These are phyloP conservation scores for Diglossa brunneiventris DNA, from an alignment of 2,113 vertebrate genomes.

Conservation along the genomic window DNA sequence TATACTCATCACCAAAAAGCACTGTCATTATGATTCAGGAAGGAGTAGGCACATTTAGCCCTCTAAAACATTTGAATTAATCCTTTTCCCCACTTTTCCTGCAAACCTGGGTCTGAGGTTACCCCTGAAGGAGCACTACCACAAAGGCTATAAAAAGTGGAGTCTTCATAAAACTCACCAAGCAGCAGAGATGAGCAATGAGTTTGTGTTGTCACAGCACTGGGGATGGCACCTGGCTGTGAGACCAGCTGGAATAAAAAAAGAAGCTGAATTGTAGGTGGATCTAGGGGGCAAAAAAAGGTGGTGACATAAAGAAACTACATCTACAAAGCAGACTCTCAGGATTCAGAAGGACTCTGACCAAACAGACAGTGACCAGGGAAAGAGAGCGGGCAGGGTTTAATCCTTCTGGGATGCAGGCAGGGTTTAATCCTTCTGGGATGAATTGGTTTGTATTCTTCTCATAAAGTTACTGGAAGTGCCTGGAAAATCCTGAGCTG, in stretches of 20 bases:
- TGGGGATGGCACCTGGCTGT: background rate
- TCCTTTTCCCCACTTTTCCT: background rate
- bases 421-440: background rate
- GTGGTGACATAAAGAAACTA: background rate
- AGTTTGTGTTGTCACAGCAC: background rate
- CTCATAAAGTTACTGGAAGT: background rate
- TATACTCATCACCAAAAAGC: background rate
- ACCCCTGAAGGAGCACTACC: background rate
- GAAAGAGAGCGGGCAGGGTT: background rate
- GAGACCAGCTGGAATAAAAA: background rate
- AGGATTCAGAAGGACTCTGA: background rate
- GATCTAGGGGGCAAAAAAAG: fast-evolving
- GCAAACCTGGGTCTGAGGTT: background rate
- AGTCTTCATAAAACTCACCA: background rate
- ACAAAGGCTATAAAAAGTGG: background rate
- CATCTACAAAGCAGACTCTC: background rate
- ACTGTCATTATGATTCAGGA: background rate
- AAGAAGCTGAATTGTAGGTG: background rate
- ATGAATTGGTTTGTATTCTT: background rate
- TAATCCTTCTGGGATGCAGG: background rate
- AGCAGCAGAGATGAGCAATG: background rate
- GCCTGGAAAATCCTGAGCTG: background rate
- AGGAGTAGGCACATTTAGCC: background rate
- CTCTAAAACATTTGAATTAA: background rate
- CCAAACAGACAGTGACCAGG: background rate